These are phyloP conservation scores for Hirtodrosophila cameraria DNA, from an alignment of 2,888 invertebrate genomes.

Conservation along the genomic window DNA sequence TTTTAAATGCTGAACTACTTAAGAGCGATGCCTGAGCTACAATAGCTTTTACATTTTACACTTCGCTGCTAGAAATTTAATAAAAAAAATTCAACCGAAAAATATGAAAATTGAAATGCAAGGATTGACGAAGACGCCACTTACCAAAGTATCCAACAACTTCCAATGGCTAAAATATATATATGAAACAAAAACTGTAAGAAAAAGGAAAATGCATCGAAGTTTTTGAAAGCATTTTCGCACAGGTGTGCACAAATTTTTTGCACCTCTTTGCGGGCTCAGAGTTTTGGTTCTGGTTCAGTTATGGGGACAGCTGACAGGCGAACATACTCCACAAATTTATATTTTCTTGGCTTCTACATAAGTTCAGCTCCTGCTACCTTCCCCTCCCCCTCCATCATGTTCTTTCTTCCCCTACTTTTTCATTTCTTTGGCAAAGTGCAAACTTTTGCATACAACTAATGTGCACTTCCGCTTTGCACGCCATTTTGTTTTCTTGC, in stretches of 20 bases:
- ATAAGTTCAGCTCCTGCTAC: constrained; percentile 50
- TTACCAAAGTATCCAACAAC: constrained; percentile 46
- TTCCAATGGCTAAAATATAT: constrained; percentile 39
- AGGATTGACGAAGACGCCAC: constrained; percentile 39
- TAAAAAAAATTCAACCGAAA: constrained; percentile 35
- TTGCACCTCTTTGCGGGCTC: constrained; percentile 63
- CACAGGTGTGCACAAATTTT: constrained; percentile 70
- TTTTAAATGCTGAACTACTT: constrained; percentile 61
- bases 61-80: constrained; percentile 56
- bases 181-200: constrained; percentile 11
- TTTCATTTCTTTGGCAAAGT: constrained; percentile 50
- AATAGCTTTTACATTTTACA: constrained; percentile 59
- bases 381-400: not conserved
- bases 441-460: constrained; percentile 75
- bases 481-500: constrained; percentile 66
- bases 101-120: constrained; percentile 59
- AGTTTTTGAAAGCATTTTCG: constrained; percentile 75
- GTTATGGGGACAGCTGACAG: constrained; percentile 63
- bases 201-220: constrained; percentile 54
- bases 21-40: constrained; percentile 63
- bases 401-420: constrained; percentile 26
- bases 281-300: constrained; percentile 23
- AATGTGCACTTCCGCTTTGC: constrained; percentile 78
- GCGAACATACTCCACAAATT: constrained; percentile 65
- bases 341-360: constrained; percentile 63